Percentiles rank a stretch among this genome's conserved stretches.
These are phyloP conservation scores for Tetrapedia diversipes DNA, from an alignment of 2,888 invertebrate species.

Conservation along the genomic window DNA sequence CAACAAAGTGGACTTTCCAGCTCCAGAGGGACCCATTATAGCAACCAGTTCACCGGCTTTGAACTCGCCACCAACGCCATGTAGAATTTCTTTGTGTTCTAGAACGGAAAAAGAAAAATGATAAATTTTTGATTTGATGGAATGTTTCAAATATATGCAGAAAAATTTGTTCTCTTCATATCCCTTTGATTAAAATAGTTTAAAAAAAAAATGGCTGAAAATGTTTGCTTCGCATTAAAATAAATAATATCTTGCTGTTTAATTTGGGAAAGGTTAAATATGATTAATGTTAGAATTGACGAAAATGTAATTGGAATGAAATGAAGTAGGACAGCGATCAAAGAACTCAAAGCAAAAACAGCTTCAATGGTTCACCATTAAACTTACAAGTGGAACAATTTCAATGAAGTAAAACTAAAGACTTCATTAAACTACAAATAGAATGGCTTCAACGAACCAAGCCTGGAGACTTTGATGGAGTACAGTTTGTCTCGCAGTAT, in stretches of 20 bases:
- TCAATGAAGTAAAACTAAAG: not conserved
- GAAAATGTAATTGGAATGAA: too few relatives aligned
- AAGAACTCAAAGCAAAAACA: not conserved
- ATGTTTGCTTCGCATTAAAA: too few relatives aligned
- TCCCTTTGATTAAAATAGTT: too few relatives aligned
- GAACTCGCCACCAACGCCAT: conserved; percentile 84
- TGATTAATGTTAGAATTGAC: too few relatives aligned
- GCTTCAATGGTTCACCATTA: not conserved
- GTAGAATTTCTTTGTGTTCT: conserved; percentile 86
- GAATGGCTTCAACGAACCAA: not conserved
- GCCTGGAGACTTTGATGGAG: not conserved
- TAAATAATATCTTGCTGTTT: too few relatives aligned
- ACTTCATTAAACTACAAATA: not conserved
- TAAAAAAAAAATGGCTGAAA: too few relatives aligned
- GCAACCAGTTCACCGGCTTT: conserved; percentile 87
- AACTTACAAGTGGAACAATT: conserved; percentile 9
- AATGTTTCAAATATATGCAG: too few relatives aligned
- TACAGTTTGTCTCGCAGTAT: not conserved
- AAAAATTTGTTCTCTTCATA: too few relatives aligned
- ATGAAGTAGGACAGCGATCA: too few relatives aligned
- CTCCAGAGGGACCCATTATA: conserved; percentile 89
- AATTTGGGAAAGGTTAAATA: too few relatives aligned
- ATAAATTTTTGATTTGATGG: not conserved
- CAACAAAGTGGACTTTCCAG: conserved; percentile 93
- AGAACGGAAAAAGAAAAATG: conserved; percentile 66